Conservation (phyloP, 2,888 invertebrate species). For the Cryptocephalus moraei region DNA sequence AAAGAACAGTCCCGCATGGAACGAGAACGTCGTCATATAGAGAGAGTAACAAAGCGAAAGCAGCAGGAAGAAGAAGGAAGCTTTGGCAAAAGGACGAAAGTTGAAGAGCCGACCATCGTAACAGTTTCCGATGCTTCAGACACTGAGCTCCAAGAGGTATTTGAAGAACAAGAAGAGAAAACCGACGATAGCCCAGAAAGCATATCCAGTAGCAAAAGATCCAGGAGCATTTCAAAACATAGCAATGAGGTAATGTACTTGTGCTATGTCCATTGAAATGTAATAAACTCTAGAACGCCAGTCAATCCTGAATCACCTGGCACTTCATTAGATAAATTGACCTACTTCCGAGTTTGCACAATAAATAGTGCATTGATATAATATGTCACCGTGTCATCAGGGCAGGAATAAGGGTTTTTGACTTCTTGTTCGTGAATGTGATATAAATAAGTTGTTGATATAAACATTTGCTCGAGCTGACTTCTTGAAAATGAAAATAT, state of each 20-base stretch:
- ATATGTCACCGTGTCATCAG: too few relatives aligned
- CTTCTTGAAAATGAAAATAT: too few relatives aligned
- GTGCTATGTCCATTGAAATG: not conserved
- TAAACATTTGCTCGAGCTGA: too few relatives aligned
- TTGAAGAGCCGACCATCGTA: slow-evolving; percentile 30
- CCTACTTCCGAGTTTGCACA: too few relatives aligned
- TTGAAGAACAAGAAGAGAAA: slow-evolving; percentile 16
- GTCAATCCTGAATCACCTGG: too few relatives aligned
- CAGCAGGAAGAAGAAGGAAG: slow-evolving; percentile 21
- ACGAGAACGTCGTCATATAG: slow-evolving; percentile 56
- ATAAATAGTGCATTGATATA: too few relatives aligned
- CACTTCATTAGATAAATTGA: too few relatives aligned
- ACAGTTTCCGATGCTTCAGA: slow-evolving; percentile 34
- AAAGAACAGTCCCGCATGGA: slow-evolving; percentile 67
- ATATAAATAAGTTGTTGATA: too few relatives aligned
- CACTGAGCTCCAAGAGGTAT: slow-evolving; percentile 5
- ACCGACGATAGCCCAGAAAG: slow-evolving; percentile 16
- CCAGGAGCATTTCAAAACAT: slow-evolving; percentile 10
- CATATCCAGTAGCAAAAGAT: slow-evolving; percentile 19
- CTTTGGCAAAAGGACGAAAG: slow-evolving; percentile 24
- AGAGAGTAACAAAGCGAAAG: slow-evolving; percentile 34
- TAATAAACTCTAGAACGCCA: too few relatives aligned
- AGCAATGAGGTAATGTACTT: not conserved
- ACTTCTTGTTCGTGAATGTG: too few relatives aligned
- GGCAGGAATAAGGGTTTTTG: too few relatives aligned